A percentile compares a stretch with the other conserved stretches of the same genome.
Evolutionary conservation across 2,797 vertebrate genomes (phyloP).

Genomic region (Gymnothorax reevesii): DNA sequence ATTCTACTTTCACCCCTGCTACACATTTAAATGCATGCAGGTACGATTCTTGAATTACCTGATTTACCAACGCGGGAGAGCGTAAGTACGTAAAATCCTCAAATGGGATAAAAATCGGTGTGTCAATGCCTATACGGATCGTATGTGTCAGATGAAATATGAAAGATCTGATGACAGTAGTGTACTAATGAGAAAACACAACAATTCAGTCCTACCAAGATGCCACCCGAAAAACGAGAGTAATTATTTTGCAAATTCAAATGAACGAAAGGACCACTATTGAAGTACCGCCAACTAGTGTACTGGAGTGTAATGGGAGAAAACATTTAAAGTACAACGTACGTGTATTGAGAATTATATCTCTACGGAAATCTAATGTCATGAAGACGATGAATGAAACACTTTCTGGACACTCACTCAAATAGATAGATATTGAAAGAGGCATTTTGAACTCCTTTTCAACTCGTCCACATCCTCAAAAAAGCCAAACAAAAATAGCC

Average conservation of each 20-base stretch:
- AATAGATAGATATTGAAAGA: too few relatives aligned
- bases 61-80: not conserved
- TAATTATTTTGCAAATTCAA: not conserved
- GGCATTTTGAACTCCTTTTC: too few relatives aligned
- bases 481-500: too few relatives aligned
- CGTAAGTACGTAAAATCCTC: conserved; percentile 36
- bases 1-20: not conserved
- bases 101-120: conserved; percentile 50
- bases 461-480: too few relatives aligned
- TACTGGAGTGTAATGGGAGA: not conserved
- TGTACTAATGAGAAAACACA: not conserved
- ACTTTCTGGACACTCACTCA: too few relatives aligned
- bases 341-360: too few relatives aligned
- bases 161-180: not conserved
- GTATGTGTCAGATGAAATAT: conserved; percentile 29
- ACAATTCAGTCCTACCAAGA: too few relatives aligned
- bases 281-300: not conserved
- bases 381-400: too few relatives aligned
- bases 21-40: conserved; percentile 32
- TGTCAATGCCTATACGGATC: conserved; percentile 45
- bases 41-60: conserved; percentile 18
- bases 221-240: not conserved
- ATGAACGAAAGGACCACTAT: too few relatives aligned
- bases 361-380: too few relatives aligned
- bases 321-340: not conserved